Evolutionary conservation across 1,140 invertebrate genomes (phyloP), one percentile per base, ranked within the genome.

Genomic region (Limonius californicus): DNA sequence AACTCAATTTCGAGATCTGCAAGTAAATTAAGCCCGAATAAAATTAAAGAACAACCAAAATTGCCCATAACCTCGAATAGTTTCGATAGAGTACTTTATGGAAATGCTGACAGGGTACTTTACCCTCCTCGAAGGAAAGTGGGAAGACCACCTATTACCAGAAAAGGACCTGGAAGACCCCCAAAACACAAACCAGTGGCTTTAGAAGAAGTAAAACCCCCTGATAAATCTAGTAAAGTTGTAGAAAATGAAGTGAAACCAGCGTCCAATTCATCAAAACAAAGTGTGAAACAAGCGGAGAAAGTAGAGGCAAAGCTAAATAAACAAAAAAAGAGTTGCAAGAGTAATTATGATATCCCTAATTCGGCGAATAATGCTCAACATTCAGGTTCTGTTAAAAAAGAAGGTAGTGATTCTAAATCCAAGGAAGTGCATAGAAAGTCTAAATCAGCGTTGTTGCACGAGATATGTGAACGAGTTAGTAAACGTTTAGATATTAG

Each of bases 121-220:
- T 90, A 90, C 78, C 88, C 88, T 1, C 87, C 87, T 0, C 84
- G 88, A 64, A 80, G 88, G 62, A 90, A 88, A 78, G 63, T 68
- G 9, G 73, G 71, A 1, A 62, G 75, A 61, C 72, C 71, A 7
- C 60, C 70, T 15, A 54, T 69, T 35, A 57, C 65, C 47, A 74
- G 73, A 59, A 83, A 81, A 75, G 75, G 76, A 12, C 70, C 78
- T 35, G 77, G 79, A n/a, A 78, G 80, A 71, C 81, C 79, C 21
- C 76, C 80, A 35, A 82, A 81, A 70, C 77, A 79, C 68, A 81
- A 79, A 74, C 76, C 55, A 11, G n/a, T 32, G 16, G 23, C 21
- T 18, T 45, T 43, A 43, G 23, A 39, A 54, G 30, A 54, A 61
- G 54, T 47, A 59, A 64, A 67, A 60, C 23, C 54, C 12, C 56